Conservation (phyloP, 2,113 vertebrate species). For the Leptodactylus fuscus region DNA sequence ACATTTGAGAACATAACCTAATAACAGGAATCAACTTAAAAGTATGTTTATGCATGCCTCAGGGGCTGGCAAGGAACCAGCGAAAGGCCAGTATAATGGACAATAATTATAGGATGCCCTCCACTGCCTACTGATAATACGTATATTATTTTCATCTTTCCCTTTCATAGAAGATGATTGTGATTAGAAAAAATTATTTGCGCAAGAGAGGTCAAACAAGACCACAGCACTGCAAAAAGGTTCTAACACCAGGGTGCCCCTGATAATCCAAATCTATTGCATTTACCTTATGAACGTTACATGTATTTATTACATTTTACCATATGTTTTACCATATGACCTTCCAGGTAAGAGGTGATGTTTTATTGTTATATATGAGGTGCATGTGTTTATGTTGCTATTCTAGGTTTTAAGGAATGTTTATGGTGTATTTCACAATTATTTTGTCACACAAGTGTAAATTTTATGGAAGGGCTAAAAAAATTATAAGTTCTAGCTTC, state of each 20-base stretch:
- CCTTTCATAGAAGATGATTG: conserved; percentile 59
- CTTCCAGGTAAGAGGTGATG: background rate
- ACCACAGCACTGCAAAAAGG: background rate
- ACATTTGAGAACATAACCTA: conserved; percentile 74
- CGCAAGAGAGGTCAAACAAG: conserved; percentile 31
- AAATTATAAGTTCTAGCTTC: no score
- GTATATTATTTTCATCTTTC: conserved; percentile 73
- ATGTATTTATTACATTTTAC: background rate
- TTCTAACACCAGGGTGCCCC: background rate
- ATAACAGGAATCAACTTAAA: conserved; percentile 80
- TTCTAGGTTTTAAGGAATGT: no score
- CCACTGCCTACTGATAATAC: conserved; percentile 69
- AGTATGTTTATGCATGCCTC: conserved; percentile 77
- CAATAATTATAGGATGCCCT: conserved; percentile 75
- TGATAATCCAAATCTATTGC: background rate
- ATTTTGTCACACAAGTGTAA: no score
- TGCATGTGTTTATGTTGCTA: no score
- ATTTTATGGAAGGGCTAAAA: no score
- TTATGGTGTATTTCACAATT: no score
- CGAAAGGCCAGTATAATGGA: conserved; percentile 70
- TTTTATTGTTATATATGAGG: background rate
- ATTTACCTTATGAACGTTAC: background rate
- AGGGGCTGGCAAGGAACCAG: conserved; percentile 71
- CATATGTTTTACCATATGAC: background rate
- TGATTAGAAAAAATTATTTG: conserved; percentile 35